Base-by-base conservation (phyloP, 2,888 invertebrate species). In the Toxonevra muliebris region DNA sequence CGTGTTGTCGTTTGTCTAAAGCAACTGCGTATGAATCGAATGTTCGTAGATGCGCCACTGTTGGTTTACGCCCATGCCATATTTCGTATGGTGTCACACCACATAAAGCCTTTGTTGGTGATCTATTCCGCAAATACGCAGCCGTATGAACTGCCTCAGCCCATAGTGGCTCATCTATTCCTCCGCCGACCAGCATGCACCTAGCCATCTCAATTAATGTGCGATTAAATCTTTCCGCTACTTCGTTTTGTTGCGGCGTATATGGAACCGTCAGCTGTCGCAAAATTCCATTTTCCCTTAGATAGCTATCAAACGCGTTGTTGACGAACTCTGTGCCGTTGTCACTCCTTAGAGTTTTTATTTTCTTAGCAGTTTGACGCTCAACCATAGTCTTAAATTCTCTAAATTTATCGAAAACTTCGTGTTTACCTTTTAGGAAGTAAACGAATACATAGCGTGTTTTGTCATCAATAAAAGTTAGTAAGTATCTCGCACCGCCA, bases 61-160 rank as follows among this genome's bases (percentile, higher is more conserved):
- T 50, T n/a, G 70, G 68, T 43, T 70, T 71, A 3, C 57, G 19
- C 0, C 66, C 65, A 58, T 55, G 45, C 73, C 71, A 72, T 2
- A 65, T 58, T 69, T 74, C 69, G 43, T 69, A 70, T 15, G 74
- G 75, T 10, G 72, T 75, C 13, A 43, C 41, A 8, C 55, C 20
- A 11, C 65, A 20, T n/a, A 74, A 59, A n/a, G 66, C 63, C 65
- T n/a, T 71, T 7, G 72, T 73, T n/a, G 66, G 69, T 10, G 66
- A 55, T 42, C 69, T 30, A 12, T 68, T 64, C 41, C 68, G 52
- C 54, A 62, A 45, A 41, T 64, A 64, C 7, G 57, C 43, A 41
- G 64, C 68, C 48, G 63, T 68, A 12, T 52, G 53, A 11, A 68
- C 60, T 1, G 68, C 64, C 13, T 68, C 68, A 10, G 63, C 67